These are phyloP conservation scores for Drosophila tsacasi DNA, from an alignment of 1,140 invertebrate genomes.

Conservation along the genomic window DNA sequence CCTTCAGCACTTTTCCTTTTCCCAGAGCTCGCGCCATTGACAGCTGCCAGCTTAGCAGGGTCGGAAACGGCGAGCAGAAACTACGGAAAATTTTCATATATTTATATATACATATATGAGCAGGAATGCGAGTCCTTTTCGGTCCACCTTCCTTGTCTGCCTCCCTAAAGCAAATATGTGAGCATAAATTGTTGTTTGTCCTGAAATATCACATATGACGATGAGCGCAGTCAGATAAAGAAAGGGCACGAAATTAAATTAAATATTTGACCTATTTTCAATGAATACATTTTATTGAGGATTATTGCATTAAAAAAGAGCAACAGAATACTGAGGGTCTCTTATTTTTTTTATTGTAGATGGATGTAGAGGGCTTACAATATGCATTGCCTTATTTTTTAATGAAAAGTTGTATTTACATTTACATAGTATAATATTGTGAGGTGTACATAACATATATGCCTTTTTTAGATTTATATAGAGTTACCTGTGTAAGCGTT, in stretches of 20 bases:
- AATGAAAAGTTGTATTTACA: neutral
- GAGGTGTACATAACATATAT: too few species aligned
- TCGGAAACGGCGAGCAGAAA: conserved; percentile 12
- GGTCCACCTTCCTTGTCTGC: conserved; percentile 6
- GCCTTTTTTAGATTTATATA: too few species aligned
- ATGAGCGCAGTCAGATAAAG: conserved; percentile 34
- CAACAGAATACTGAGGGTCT: neutral
- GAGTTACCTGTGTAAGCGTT: too few species aligned
- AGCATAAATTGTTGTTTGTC: conserved; percentile 33
- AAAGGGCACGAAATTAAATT: conserved; percentile 51
- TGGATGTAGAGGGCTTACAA: too few species aligned
- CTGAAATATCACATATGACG: conserved; percentile 23
- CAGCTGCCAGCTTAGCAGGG: conserved; percentile 53
- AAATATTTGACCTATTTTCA: conserved; percentile 48
- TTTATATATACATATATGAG: conserved; percentile 11
- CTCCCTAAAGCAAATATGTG: conserved; percentile 38
- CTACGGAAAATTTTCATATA: conserved; percentile 40
- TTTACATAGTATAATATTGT: neutral
- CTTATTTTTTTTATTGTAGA: too few species aligned
- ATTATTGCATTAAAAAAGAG: conserved; percentile 17
- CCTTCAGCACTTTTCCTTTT: conserved; percentile 42
- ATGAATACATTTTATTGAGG: conserved; percentile 44
- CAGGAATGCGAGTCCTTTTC: conserved; percentile 15
- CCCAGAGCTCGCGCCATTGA: conserved; percentile 47
- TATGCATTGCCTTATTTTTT: too few species aligned